phyloP scores from a whole-genome alignment of 2,113 vertebrate genomes.

The Carassius carassius region DNA sequence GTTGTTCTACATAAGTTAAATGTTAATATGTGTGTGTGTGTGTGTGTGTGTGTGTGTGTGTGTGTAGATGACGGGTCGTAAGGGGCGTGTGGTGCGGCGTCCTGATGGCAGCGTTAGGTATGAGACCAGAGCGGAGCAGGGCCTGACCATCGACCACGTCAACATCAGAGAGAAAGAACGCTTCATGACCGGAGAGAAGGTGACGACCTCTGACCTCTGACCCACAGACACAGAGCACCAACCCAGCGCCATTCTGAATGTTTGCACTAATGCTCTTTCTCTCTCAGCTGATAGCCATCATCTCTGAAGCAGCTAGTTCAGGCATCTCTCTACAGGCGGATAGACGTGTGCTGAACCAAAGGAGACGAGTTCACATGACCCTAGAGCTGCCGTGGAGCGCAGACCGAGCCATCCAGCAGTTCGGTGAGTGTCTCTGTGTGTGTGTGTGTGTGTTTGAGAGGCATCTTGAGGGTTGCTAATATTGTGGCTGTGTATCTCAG shows the following conservation, averaged over 20 bases:
- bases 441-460: not conserved
- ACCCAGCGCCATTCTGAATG: no score
- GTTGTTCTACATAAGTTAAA: not conserved
- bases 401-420: constrained; percentile 95
- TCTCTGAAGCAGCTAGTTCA: constrained; percentile 96
- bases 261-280: no score
- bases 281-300: constrained; percentile 90
- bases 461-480: not conserved
- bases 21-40: no score
- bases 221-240: not conserved
- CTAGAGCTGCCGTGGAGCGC: constrained; percentile 98
- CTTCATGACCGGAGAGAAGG: constrained; percentile 96
- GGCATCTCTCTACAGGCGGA: constrained; percentile 97
- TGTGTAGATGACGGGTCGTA: constrained; percentile 92
- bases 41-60: not conserved
- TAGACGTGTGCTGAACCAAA: constrained; percentile 89
- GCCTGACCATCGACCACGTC: constrained; percentile 93
- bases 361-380: constrained; percentile 94
- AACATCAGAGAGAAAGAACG: constrained; percentile 97
- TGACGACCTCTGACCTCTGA: constrained; percentile 55
- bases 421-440: constrained; percentile 76
- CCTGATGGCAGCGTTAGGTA: constrained; percentile 82
- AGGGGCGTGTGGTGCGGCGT: constrained; percentile 89
- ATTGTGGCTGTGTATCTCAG: constrained; percentile 65
- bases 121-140: constrained; percentile 92